These are phyloP conservation scores for Papilio xuthus DNA, from an alignment of 1,140 invertebrate genomes.

Conservation along the genomic window DNA sequence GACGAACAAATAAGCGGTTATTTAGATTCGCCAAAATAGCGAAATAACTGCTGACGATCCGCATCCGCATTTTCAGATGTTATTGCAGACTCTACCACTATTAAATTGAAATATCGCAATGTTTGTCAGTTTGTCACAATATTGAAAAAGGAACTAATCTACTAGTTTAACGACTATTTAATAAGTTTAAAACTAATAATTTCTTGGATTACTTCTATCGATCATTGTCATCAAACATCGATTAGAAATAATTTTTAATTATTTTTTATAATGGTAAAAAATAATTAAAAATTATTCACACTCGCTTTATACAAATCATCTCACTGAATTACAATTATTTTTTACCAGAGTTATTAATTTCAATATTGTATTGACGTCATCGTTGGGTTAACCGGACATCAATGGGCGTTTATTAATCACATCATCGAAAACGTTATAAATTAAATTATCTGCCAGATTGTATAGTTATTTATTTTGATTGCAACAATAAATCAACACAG, in stretches of 20 bases:
- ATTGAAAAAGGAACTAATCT: background rate
- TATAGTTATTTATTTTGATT: background rate
- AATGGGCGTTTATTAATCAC: background rate
- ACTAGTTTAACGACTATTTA: background rate
- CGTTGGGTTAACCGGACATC: background rate
- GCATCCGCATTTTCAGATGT: no score
- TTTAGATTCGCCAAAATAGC: no score
- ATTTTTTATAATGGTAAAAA: background rate
- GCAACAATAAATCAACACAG: background rate
- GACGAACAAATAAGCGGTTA: no score
- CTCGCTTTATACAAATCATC: background rate
- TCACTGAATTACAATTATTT: background rate
- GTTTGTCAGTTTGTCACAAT: background rate
- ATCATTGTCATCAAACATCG: background rate
- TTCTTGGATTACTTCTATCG: background rate
- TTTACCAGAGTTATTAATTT: background rate
- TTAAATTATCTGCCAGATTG: background rate
- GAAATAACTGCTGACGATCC: no score
- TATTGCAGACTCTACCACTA: no score
- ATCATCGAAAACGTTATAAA: background rate
- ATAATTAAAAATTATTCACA: no score
- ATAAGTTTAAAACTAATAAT: background rate
- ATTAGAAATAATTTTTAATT: background rate
- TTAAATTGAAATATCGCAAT: no score
- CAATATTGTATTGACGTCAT: background rate